Base-by-base conservation (phyloP, 2,888 invertebrate species). In the Thyatira batis region DNA sequence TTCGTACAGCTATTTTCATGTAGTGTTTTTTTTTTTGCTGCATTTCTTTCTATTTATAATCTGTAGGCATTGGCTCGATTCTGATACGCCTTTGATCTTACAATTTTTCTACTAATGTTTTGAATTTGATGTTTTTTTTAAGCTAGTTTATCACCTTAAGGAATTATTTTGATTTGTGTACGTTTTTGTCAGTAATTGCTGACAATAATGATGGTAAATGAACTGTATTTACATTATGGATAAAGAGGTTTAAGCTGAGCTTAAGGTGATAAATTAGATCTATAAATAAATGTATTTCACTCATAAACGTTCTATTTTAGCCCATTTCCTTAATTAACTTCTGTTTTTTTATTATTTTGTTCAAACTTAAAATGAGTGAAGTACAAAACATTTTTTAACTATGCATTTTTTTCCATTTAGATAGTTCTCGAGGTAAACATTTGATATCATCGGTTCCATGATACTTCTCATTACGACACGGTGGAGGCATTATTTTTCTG, bases 51-150 rank as follows among this genome's bases (percentile, higher is more conserved):
- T 27, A 27, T 65, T 58, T 54, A 53, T 53, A 55, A 60, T 61
- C 49, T 68, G 62, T 69, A 69, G 66, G 33, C 60, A 52, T 39
- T 58, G 58, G 54, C 51, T 60, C 58, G 53, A 53, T 59, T 58
- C 46, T 53, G 48, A 27, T 20, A 30, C 52, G 60, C 30, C 55
- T 44, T 61, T 51, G 17, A 59, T 75, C 74, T 73, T 60, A 68
- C 61, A 65, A 39, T 72, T 79, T n/a, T 73, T 73, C 69, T 55
- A 78, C 78, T 80, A 80, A 81, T 79, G 60, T 65, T 67, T 62
- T 59, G 53, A 58, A 65, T 65, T 64, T 58, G 54, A 64, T 65
- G 63, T 59, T 48, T 50, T 63, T 57, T 64, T 68, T 54, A 61
- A 60, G 66, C 60, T 66, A 11, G 27, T 62, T 53, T 63, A 48